Evolutionary conservation across 2,113 vertebrate genomes (phyloP).

Genomic region (Orycteropus afer): DNA sequence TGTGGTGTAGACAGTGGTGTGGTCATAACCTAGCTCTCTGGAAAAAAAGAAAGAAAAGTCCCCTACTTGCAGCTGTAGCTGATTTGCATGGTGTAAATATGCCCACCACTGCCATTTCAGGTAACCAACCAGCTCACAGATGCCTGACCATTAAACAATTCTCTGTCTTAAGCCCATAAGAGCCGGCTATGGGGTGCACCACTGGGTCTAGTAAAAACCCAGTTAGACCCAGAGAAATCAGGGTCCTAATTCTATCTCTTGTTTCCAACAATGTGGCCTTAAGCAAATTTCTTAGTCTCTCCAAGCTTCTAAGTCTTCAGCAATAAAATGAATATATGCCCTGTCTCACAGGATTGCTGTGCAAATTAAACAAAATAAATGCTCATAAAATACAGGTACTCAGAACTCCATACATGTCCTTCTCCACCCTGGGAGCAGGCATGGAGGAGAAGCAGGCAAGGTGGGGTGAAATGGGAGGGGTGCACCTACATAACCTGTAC

Average conservation of each 20-base stretch:
- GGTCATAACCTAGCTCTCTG: background rate
- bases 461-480: background rate
- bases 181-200: background rate
- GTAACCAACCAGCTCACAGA: background rate
- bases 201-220: background rate
- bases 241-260: background rate
- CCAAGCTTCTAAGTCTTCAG: background rate
- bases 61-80: background rate
- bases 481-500: background rate
- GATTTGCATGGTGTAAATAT: background rate
- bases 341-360: background rate
- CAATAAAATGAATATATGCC: background rate
- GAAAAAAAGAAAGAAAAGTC: background rate
- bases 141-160: background rate
- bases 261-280: background rate
- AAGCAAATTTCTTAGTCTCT: background rate
- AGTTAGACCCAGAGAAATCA: background rate
- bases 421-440: background rate
- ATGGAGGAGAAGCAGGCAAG: background rate
- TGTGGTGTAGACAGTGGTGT: background rate
- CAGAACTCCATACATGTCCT: too few relatives aligned
- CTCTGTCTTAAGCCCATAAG: too few relatives aligned
- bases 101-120: background rate
- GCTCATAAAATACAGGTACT: background rate
- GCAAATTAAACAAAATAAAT: background rate